Base-by-base conservation (phyloP, 2,888 invertebrate genomes). In the Conops quadrifasciatus region DNA sequence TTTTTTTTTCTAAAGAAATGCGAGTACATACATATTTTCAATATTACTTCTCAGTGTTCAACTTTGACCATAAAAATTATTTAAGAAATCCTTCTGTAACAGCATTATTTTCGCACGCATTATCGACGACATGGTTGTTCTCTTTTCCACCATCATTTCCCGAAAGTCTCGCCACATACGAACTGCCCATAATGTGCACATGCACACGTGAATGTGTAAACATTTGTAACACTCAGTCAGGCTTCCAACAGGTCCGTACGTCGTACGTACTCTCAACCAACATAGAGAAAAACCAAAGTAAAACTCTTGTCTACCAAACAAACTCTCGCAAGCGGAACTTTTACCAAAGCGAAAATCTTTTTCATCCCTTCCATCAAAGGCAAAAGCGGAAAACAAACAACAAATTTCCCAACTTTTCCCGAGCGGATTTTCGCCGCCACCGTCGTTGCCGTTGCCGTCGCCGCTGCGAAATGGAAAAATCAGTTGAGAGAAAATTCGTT, bases 381-480 rank as follows among this genome's bases (percentile, higher is more conserved):
- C 49, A 26, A 24, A 49, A 60, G 2, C 28, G 15, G 47, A 51
- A 65, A 26, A 51, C 28, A 30, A 45, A 51, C 51, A 58, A 67
- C 45, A 45, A 71, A 71, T 71, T 71, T 71, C 71, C 71, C 71
- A 53, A 62, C 43, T 65, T 71, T 71, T n/a, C 59, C 62, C 16
- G 30, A 15, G 16, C 16, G 56, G 21, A 56, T 30, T 56, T 56
- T 43, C 56, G 43, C 19, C 66, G 66, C 56, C 56, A 47, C 1
- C 60, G 60, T n/a, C 66, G 66, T 56, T 36, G 47, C 1, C 60
- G 60, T 36, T 36, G 9, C 16, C 66, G 56, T 67, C 56, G 59
- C 4, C 67, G 60, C 26, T 53, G 19, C 66, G 19, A 53, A 36
- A 21, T 51, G 47, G 49, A 64, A 68, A 68, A 47, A 26, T 19